phyloP scores from a whole-genome alignment of 2,888 invertebrate species.

The Priocnemis perturbator region DNA sequence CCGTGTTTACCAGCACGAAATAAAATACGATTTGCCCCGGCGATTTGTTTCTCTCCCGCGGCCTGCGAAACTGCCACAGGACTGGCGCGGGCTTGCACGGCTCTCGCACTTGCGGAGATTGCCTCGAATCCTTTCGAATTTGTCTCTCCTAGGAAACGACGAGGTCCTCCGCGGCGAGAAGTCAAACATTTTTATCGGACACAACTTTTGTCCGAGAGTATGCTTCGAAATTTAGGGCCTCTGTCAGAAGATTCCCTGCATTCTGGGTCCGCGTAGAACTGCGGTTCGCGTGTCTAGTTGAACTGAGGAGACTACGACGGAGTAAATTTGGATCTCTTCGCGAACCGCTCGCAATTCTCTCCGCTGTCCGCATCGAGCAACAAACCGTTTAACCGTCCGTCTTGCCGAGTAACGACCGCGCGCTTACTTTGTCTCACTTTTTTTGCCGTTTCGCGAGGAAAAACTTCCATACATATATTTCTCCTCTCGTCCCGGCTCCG shows the following conservation, averaged over 20 bases:
- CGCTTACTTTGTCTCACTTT: background rate
- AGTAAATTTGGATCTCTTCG: too few relatives aligned
- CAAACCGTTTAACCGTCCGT: too few relatives aligned
- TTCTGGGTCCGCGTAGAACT: too few relatives aligned
- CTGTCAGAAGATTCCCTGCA: background rate
- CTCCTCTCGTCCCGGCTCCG: background rate
- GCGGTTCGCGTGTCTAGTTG: too few relatives aligned
- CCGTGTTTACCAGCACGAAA: slow-evolving; percentile 50
- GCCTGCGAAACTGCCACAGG: slow-evolving; percentile 8
- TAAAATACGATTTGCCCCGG: slow-evolving; percentile 50
- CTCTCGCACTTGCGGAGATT: slow-evolving; percentile 1
- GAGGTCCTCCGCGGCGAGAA: too few relatives aligned
- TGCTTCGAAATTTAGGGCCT: background rate
- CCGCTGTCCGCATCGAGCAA: too few relatives aligned
- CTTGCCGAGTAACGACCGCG: background rate
- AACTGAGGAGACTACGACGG: too few relatives aligned
- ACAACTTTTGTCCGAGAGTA: background rate
- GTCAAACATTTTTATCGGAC: background rate
- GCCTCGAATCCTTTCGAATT: background rate
- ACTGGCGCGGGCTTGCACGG: background rate
- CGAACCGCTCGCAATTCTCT: too few relatives aligned
- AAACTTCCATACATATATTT: too few relatives aligned
- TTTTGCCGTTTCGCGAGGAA: background rate
- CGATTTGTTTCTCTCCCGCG: slow-evolving; percentile 43
- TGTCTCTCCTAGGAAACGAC: too few relatives aligned